A percentile compares a stretch with the other conserved stretches of the same genome.
These are phyloP conservation scores for Boulengeromyrus knoepffleri DNA, from an alignment of 2,113 vertebrate genomes.

Conservation along the genomic window DNA sequence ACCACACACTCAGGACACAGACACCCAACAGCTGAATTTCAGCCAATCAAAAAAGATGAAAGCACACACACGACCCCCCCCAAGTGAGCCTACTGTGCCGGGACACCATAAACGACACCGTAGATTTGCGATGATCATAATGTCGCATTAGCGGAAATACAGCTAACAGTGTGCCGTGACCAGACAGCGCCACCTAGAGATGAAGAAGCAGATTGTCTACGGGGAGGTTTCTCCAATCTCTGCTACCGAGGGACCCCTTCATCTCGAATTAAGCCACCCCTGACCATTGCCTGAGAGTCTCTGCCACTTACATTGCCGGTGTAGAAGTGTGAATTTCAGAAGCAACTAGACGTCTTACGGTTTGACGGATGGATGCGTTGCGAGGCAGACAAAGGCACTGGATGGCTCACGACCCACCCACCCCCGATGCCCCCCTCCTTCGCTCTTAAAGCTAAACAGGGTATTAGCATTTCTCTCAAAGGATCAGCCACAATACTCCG, in stretches of 20 bases:
- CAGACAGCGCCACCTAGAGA: background rate
- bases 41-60: background rate
- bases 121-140: background rate
- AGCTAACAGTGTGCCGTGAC: background rate
- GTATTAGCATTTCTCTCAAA: background rate
- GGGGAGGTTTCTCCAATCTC: background rate
- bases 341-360: background rate
- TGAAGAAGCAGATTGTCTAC: background rate
- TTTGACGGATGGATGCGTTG: background rate
- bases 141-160: background rate
- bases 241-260: background rate
- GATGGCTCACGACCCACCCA: background rate
- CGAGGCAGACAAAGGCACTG: background rate
- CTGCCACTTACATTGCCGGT: background rate
- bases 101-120: background rate
- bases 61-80: background rate
- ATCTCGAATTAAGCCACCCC: background rate
- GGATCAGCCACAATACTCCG: background rate
- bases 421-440: background rate
- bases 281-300: background rate
- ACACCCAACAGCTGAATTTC: background rate
- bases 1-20: background rate
- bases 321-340: background rate
- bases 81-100: background rate
- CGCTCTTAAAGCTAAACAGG: background rate